These are phyloP conservation scores for Tragelaphus buxtoni DNA, from an alignment of 2,113 vertebrate species.

Conservation along the genomic window DNA sequence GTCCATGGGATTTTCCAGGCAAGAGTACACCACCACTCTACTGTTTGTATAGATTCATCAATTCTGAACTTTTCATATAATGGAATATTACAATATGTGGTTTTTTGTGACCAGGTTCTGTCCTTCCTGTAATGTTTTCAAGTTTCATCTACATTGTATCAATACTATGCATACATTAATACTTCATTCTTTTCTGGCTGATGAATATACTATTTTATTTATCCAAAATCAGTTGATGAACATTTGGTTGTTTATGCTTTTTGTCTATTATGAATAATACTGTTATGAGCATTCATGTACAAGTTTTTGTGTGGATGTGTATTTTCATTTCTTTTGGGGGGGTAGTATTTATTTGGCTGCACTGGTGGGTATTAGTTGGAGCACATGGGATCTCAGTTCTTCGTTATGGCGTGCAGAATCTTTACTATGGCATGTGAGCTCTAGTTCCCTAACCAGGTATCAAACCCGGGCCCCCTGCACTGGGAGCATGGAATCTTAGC, in stretches of 20 bases:
- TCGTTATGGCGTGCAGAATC: not conserved
- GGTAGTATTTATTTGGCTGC: not conserved
- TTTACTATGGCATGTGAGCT: not conserved
- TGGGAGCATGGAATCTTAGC: not conserved
- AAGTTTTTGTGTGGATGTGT: not conserved
- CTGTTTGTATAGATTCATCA: not conserved
- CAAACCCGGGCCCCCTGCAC: not conserved
- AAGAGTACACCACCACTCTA: not conserved
- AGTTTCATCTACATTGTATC: not conserved
- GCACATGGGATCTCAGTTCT: not conserved
- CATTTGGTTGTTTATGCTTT: not conserved
- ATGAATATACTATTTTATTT: not conserved
- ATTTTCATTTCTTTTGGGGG: not conserved
- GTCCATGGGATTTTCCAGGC: too few species aligned
- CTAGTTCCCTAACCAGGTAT: not conserved
- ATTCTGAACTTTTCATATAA: not conserved
- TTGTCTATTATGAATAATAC: not conserved
- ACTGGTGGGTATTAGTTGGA: not conserved
- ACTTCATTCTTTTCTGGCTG: not conserved
- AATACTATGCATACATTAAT: not conserved
- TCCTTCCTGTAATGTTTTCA: not conserved
- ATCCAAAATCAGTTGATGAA: not conserved
- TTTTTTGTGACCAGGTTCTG: not conserved
- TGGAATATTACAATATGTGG: not conserved
- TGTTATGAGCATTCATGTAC: not conserved